Base-by-base conservation (phyloP, 1,140 invertebrate species). In the Anthonomus grandis region DNA sequence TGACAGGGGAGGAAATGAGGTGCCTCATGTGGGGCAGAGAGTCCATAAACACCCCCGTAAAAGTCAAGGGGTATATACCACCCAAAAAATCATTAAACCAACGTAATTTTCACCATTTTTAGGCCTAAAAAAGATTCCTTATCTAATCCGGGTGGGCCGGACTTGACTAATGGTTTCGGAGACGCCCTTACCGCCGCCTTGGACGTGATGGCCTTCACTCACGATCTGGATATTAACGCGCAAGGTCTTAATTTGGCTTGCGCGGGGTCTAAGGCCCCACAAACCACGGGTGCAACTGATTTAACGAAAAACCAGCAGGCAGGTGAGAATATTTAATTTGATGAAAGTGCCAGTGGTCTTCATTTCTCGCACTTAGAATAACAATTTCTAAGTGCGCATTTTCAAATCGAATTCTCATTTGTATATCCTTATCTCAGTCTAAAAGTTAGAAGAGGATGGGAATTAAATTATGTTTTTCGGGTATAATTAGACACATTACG, bases 21-120 rank as follows among this genome's bases (percentile, higher is more conserved):
- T 78, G 84, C 34, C 78, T 93, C 21, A 93, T 94, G 89, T 94
- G 91, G 91, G 91, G 89, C 24, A 78, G 89, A 15, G 86, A 86
- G 23, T 90, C 88, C 1, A 88, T 91, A 51, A 90, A 87, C n/a
- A 92, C 90, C 19, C 90, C 90, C 5, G 83, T 87, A 10, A 87
- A 89, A 75, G 73, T 79, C 5, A 71, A 69, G 59, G 59, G 59
- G 70, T 70, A 48, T 3, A 9, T 31, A n/a, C 8, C n/a, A n/a
- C n/a, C n/a, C n/a, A 9, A 31, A 31, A 31, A 0, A 9, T 12
- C 38, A 13, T 9, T 5, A 17, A 41, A 41, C n/a, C 18, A 2
- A n/a, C n/a, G n/a, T n/a, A n/a, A 23, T 45, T 13, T 12, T 19
- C 12, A 25, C 24, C 36, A 15, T 51, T 23, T 52, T 38, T 55